Conservation (phyloP, 2,797 vertebrate species). For the Sylvia borin region DNA sequence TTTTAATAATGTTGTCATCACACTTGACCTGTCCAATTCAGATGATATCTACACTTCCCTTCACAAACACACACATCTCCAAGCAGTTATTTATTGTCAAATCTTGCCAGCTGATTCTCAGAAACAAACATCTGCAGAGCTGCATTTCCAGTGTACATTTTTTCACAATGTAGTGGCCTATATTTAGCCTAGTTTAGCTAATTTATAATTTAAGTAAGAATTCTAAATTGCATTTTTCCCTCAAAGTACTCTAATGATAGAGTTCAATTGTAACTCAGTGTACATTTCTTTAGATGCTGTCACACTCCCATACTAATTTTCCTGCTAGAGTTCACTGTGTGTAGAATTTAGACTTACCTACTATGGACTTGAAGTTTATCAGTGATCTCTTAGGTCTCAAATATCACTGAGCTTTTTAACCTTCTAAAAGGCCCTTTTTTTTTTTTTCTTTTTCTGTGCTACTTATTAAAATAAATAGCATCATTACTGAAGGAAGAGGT, state of each 20-base stretch:
- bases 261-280: not conserved
- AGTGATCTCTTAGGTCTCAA: constrained; percentile 62
- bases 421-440: constrained; percentile 39
- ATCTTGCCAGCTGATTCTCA: constrained; percentile 46
- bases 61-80: constrained; percentile 44
- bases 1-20: constrained; percentile 67
- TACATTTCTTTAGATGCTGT: constrained; percentile 24
- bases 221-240: constrained; percentile 7
- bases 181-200: not conserved
- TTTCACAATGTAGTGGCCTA: not conserved
- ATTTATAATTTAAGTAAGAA: constrained; percentile 25
- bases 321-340: constrained; percentile 37
- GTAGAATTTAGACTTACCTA: constrained; percentile 66
- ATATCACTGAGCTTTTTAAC: constrained; percentile 68
- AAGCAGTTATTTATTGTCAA: constrained; percentile 48
- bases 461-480: constrained; percentile 67
- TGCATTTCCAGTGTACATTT: not conserved
- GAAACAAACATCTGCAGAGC: constrained; percentile 52
- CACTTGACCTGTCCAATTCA: constrained; percentile 71
- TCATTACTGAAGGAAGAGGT: constrained; percentile 54
- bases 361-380: constrained; percentile 66
- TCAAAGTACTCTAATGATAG: constrained; percentile 17
- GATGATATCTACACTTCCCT: constrained; percentile 64
- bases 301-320: constrained; percentile 29
- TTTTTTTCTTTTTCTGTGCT: constrained; percentile 13